Evolutionary conservation across 2,797 vertebrate species (phyloP).

Genomic region (Tapirus indicus): DNA sequence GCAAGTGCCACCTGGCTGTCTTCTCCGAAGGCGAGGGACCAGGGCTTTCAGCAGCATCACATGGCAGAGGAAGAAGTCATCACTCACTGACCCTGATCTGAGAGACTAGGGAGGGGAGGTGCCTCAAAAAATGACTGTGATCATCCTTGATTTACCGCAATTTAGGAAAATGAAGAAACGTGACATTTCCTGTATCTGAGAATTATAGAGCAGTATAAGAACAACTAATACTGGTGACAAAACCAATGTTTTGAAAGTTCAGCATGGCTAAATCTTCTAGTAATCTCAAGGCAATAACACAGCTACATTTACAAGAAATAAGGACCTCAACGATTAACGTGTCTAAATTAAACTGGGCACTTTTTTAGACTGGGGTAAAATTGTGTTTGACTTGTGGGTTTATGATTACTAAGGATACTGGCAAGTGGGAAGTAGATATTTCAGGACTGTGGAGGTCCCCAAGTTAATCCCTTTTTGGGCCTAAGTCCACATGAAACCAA

Average conservation of each 20-base stretch:
- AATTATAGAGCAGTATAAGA: neutral
- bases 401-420: conserved; percentile 14
- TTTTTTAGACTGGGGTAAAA: conserved; percentile 14
- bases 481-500: neutral
- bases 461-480: neutral
- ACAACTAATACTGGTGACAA: neutral
- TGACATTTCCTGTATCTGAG: neutral
- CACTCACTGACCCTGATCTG: neutral
- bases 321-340: conserved; percentile 8
- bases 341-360: neutral
- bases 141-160: neutral
- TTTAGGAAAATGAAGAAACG: neutral
- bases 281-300: neutral
- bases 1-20: neutral
- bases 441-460: neutral
- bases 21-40: neutral
- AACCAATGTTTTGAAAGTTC: neutral
- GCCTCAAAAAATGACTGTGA: neutral
- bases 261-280: neutral
- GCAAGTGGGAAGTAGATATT: conserved; percentile 39
- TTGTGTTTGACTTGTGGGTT: conserved; percentile 20
- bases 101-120: neutral
- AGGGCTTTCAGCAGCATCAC: neutral
- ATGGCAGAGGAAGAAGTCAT: neutral
- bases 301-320: neutral